Conservation (phyloP, 1,140 invertebrate species). For the Leptinotarsa defecta region DNA sequence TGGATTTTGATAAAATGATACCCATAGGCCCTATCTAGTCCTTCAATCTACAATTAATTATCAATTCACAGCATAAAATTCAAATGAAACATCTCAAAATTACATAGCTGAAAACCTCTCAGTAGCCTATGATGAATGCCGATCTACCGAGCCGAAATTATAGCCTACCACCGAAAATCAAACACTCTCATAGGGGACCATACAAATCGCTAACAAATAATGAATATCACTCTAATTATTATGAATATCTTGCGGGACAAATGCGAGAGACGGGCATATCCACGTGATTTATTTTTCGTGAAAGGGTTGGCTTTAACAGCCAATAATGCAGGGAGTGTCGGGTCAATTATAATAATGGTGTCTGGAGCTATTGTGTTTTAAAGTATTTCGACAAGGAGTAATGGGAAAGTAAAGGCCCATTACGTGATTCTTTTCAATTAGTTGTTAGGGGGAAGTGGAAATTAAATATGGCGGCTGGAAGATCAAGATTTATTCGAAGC, state of each 20-base stretch:
- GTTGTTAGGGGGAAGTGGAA: constrained; percentile 7
- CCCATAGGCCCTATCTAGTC: background rate
- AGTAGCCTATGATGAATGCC: constrained; percentile 16
- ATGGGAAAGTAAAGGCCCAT: constrained; percentile 23
- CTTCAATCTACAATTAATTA: constrained; percentile 6
- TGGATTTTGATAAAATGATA: background rate
- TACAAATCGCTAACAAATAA: constrained; percentile 7
- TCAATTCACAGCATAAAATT: constrained; percentile 12
- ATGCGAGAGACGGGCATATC: background rate
- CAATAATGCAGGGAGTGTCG: constrained; percentile 21
- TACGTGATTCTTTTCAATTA: constrained; percentile 24
- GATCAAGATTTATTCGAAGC: constrained; percentile 6
- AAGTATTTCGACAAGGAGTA: constrained; percentile 20
- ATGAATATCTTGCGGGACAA: constrained; percentile 3
- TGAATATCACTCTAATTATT: constrained; percentile 14
- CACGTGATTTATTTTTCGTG: constrained; percentile 9
- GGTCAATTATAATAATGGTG: constrained; percentile 24
- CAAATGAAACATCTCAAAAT: constrained; percentile 9
- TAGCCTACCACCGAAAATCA: constrained; percentile 3
- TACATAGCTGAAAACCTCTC: background rate
- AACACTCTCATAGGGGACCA: background rate
- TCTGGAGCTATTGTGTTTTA: constrained; percentile 15
- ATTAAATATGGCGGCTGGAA: constrained; percentile 19
- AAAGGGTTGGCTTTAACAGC: constrained; percentile 15
- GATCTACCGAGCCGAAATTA: background rate